Evolutionary conservation across 2,113 vertebrate species (phyloP).

Genomic region (Hemicordylus capensis): DNA sequence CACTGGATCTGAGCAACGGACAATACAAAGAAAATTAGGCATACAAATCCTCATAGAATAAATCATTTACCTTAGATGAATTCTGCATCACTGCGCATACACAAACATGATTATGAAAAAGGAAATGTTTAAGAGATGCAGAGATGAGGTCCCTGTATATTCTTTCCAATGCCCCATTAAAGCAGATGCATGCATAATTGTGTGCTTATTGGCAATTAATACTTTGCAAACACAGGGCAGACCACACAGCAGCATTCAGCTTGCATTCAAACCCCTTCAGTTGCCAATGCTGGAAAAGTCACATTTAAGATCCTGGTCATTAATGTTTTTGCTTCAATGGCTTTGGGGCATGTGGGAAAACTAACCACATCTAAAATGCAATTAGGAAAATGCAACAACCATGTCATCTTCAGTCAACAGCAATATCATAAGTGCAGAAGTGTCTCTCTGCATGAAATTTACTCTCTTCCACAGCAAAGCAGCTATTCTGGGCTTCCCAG

Average conservation of each 20-base stretch:
- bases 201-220: not conserved
- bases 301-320: constrained; percentile 42
- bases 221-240: not conserved
- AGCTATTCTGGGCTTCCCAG: constrained; percentile 61
- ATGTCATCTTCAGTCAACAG: constrained; percentile 59
- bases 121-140: not conserved
- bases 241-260: not conserved
- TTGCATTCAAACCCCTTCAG: not conserved
- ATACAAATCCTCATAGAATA: no score
- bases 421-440: constrained; percentile 57
- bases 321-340: constrained; percentile 59
- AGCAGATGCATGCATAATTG: not conserved
- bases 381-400: constrained; percentile 59
- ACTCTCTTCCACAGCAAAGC: constrained; percentile 53
- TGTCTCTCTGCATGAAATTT: constrained; percentile 60
- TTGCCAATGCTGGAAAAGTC: constrained; percentile 35
- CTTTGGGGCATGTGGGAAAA: constrained; percentile 68
- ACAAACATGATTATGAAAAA: not conserved
- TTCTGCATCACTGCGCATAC: not conserved
- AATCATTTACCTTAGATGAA: not conserved
- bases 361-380: constrained; percentile 63
- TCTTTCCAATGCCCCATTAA: not conserved
- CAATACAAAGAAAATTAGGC: no score
- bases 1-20: no score
- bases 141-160: not conserved